These are phyloP conservation scores for Herpetotheres cachinnans DNA, from an alignment of 2,113 vertebrate genomes.

Conservation along the genomic window DNA sequence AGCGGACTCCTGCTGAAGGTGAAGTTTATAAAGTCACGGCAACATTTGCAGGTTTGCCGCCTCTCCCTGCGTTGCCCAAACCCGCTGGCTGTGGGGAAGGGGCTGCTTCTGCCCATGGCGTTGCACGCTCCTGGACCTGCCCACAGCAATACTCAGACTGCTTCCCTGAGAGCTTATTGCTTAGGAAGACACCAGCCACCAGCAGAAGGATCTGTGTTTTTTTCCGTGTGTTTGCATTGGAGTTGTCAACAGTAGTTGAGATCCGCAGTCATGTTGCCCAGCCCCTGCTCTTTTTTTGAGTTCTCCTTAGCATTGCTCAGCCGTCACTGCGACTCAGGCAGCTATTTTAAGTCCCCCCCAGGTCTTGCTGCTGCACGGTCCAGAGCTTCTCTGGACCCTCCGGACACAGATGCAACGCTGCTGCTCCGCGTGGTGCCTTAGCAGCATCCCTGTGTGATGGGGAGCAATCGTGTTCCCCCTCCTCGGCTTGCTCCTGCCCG, in stretches of 20 bases:
- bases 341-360: neutral
- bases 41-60: neutral
- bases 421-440: neutral
- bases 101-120: neutral
- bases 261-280: rapidly evolving
- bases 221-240: neutral
- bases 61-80: neutral
- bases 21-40: neutral
- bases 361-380: neutral
- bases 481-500: rapidly evolving
- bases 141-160: neutral
- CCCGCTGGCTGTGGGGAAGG: neutral
- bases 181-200: neutral
- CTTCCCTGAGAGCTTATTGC: neutral
- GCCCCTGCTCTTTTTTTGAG: neutral
- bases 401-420: neutral
- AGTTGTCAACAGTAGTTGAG: neutral
- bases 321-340: neutral
- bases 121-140: neutral
- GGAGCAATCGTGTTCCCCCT: rapidly evolving
- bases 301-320: neutral
- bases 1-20: neutral
- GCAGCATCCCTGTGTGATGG: neutral
- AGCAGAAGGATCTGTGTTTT: neutral
- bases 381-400: neutral